These are phyloP conservation scores for Strigamia transsilvanica DNA, from an alignment of 2,888 invertebrate species.

Conservation along the genomic window DNA sequence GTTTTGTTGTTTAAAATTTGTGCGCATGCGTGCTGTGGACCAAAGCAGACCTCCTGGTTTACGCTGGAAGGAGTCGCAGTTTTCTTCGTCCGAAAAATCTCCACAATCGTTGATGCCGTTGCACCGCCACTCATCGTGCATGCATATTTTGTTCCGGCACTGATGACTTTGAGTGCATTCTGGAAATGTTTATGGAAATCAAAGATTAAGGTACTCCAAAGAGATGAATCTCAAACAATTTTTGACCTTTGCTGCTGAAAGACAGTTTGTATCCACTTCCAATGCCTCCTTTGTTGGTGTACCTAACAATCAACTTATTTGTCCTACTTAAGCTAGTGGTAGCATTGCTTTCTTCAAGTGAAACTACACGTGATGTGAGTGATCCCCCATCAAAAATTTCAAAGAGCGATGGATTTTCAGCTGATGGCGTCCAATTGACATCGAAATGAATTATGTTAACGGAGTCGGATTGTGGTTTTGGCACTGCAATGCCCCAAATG, in stretches of 20 bases:
- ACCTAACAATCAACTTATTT: background rate
- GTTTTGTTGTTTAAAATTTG: too few species aligned
- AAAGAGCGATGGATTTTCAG: background rate
- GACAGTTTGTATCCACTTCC: slow-evolving; percentile 2
- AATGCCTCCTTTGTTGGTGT: background rate
- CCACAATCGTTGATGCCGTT: slow-evolving; percentile 23
- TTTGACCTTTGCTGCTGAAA: background rate
- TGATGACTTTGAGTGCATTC: background rate
- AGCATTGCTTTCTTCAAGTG: background rate
- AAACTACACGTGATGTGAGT: background rate
- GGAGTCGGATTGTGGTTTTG: background rate
- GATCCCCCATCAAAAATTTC: slow-evolving; percentile 34
- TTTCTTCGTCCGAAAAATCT: slow-evolving; percentile 38
- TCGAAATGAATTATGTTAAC: slow-evolving; percentile 6
- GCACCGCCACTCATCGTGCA: slow-evolving; percentile 30
- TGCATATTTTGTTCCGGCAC: slow-evolving; percentile 5
- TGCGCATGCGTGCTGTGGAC: too few species aligned
- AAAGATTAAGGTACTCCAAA: background rate
- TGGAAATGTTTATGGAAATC: background rate
- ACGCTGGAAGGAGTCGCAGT: background rate
- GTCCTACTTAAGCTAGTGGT: background rate
- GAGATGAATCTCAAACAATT: background rate
- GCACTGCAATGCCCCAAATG: slow-evolving; percentile 11
- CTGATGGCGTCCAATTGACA: background rate
- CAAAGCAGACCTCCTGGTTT: background rate